Evolutionary conservation across 2,797 vertebrate species (phyloP).

Genomic region (Onychomys leucogaster): DNA sequence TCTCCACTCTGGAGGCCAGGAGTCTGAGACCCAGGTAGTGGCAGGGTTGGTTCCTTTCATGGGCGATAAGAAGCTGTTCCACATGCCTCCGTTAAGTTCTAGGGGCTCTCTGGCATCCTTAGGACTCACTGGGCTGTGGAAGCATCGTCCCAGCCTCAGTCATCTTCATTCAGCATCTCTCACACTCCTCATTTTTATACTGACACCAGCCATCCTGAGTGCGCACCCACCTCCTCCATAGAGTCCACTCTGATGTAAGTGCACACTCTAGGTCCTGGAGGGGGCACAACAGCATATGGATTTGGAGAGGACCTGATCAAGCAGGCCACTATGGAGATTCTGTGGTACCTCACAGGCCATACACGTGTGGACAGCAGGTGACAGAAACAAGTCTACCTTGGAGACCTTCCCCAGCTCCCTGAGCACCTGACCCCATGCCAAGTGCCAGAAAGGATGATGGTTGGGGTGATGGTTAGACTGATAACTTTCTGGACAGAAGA

Average conservation of each 20-base stretch:
- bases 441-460: not conserved
- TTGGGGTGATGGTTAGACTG: not conserved
- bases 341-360: not conserved
- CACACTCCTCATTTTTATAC: not conserved
- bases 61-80: not conserved
- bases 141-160: not conserved
- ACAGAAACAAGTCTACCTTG: not conserved
- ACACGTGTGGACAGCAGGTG: not conserved
- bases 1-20: not conserved
- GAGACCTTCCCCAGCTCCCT: slow-evolving; percentile 53
- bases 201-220: not conserved
- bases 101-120: not conserved
- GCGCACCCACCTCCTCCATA: not conserved
- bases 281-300: not conserved
- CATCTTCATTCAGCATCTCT: not conserved
- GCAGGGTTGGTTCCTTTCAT: not conserved
- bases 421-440: not conserved
- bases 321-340: not conserved
- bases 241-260: not conserved
- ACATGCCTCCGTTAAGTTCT: not conserved
- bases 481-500: not conserved
- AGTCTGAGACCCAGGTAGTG: not conserved
- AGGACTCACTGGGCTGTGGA: not conserved
- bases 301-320: not conserved
- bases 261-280: not conserved